Percentiles rank a stretch among this genome's conserved stretches.
phyloP scores from a whole-genome alignment of 2,888 invertebrate species.

The Ctenicera cuprea region DNA sequence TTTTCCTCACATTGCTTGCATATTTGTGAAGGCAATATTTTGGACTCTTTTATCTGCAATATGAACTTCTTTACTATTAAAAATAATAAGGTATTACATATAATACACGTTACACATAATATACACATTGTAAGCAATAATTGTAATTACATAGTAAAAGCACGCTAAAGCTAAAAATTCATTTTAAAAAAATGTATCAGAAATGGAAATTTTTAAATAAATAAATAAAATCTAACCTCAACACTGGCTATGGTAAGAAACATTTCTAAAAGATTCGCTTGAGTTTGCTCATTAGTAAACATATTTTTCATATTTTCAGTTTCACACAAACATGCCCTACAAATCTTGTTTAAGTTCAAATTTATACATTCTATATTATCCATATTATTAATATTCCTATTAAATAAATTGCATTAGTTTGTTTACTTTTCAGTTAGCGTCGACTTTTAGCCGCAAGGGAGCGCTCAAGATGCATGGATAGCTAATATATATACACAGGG shows the following conservation, averaged over 20 bases:
- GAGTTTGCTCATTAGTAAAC: conserved; percentile 51
- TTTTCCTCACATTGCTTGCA: conserved; percentile 61
- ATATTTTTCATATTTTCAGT: conserved; percentile 58
- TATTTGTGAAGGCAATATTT: conserved; percentile 56
- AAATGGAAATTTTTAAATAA: not conserved
- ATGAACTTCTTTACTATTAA: too few species aligned
- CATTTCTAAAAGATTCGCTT: conserved; percentile 56
- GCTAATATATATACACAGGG: too few species aligned
- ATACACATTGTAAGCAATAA: too few species aligned
- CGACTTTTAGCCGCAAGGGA: too few species aligned
- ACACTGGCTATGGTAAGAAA: conserved; percentile 56
- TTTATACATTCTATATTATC: not conserved
- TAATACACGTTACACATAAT: too few species aligned
- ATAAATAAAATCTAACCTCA: conserved; percentile 54
- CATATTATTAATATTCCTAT: conserved; percentile 1
- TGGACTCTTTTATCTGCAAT: conserved; percentile 57
- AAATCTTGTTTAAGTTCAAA: conserved; percentile 56
- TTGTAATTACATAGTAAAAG: too few species aligned
- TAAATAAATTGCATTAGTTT: not conserved
- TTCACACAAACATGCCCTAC: conserved; percentile 60
- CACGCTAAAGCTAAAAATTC: not conserved
- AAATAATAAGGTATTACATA: too few species aligned
- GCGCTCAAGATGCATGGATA: too few species aligned
- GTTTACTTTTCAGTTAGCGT: conserved; percentile 4
- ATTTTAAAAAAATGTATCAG: not conserved